phyloP scores from a whole-genome alignment of 1,140 invertebrate species.

The Drosophila setifemur region DNA sequence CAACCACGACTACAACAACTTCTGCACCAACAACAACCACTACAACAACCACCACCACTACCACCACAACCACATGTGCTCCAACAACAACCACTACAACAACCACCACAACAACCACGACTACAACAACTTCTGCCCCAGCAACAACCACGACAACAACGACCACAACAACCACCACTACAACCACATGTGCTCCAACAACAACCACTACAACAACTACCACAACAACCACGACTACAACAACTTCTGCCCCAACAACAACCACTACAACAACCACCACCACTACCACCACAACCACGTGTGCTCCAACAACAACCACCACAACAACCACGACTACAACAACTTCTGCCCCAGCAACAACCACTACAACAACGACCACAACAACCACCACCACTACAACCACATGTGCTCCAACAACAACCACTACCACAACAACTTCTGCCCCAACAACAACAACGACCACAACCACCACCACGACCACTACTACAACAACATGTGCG shows the following conservation, averaged over 20 bases:
- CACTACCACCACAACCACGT: slow-evolving; percentile 1
- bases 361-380: slow-evolving; percentile 8
- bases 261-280: not conserved
- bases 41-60: not conserved
- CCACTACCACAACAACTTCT: slow-evolving; percentile 6
- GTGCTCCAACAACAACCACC: slow-evolving; percentile 13
- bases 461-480: too few relatives aligned
- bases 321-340: slow-evolving; percentile 22
- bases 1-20: slow-evolving; percentile 9
- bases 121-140: not conserved
- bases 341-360: not conserved
- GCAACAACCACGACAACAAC: not conserved
- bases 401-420: not conserved
- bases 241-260: not conserved
- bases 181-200: slow-evolving; percentile 4
- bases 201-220: not conserved
- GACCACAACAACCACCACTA: slow-evolving; percentile 1
- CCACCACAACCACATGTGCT: not conserved
- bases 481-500: slow-evolving; percentile 1
- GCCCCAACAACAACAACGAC: not conserved
- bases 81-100: not conserved
- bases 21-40: not conserved
- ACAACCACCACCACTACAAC: slow-evolving; percentile 1
- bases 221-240: not conserved
- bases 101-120: slow-evolving; percentile 1